A percentile compares a stretch with the other conserved stretches of the same genome.
These are phyloP conservation scores for Coelinius sp. DNA, from an alignment of 2,888 invertebrate genomes.

Conservation along the genomic window DNA sequence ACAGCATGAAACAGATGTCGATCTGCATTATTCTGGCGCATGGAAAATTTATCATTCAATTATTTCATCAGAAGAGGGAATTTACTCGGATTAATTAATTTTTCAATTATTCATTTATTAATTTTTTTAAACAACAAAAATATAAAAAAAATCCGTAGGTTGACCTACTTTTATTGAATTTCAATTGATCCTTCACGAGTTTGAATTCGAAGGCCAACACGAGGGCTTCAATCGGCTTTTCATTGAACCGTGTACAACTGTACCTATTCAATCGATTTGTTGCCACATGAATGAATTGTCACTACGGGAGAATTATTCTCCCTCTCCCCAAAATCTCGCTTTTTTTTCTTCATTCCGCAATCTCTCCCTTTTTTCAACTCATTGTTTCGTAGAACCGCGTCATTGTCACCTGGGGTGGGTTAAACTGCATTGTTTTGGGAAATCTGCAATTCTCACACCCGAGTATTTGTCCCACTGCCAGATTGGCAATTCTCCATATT, in stretches of 20 bases:
- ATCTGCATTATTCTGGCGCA: background rate
- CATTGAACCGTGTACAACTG: constrained; percentile 7
- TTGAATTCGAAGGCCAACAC: background rate
- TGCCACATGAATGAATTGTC: constrained; percentile 20
- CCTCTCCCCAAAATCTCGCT: background rate
- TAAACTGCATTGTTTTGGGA: constrained; percentile 6
- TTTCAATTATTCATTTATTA: no score
- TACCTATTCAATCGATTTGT: constrained; percentile 13
- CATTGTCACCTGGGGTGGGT: constrained; percentile 3
- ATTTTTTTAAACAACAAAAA: no score
- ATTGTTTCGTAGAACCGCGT: background rate
- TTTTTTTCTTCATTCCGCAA: background rate
- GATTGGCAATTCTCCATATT: background rate
- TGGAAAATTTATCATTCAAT: background rate
- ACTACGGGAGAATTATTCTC: background rate
- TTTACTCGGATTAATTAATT: no score
- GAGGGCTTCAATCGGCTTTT: constrained; percentile 13
- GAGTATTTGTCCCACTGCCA: constrained; percentile 11
- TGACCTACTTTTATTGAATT: constrained; percentile 9
- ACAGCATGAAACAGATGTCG: background rate
- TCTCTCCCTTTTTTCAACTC: background rate
- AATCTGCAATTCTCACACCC: constrained; percentile 13
- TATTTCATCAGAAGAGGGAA: no score
- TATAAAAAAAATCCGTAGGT: no score
- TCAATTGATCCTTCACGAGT: constrained; percentile 8